Evolutionary conservation across 2,797 vertebrate species (phyloP).

Genomic region (Sebastes trivittatus): DNA sequence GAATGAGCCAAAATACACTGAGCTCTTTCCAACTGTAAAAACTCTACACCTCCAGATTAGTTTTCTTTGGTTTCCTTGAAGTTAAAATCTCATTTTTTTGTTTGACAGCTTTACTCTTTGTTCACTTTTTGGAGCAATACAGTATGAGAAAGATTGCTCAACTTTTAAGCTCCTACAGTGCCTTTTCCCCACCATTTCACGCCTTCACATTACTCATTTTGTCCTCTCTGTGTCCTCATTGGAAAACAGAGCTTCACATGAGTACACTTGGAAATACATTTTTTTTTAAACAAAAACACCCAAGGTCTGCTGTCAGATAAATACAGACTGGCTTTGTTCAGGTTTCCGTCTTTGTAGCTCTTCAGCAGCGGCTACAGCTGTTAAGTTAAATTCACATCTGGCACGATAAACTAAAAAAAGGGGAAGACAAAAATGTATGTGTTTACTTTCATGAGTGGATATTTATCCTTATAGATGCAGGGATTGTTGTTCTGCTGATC

Average conservation of each 20-base stretch:
- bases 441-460: background rate
- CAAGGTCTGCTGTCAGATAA: background rate
- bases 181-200: background rate
- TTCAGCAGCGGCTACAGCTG: background rate
- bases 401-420: background rate
- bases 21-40: background rate
- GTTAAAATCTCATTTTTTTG: background rate
- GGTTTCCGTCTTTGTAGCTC: background rate
- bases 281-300: background rate
- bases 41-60: background rate
- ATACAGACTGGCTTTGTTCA: slow-evolving; percentile 22
- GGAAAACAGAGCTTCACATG: slow-evolving; percentile 4
- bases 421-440: background rate
- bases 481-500: background rate
- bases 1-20: background rate
- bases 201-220: background rate
- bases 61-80: background rate
- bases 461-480: background rate
- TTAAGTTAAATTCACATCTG: background rate
- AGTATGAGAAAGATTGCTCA: background rate
- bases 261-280: background rate
- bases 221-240: slow-evolving; percentile 9
- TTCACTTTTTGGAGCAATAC: background rate
- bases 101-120: background rate
- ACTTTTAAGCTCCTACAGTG: background rate